Evolutionary conservation across 2,888 invertebrate genomes (phyloP), one percentile per base, ranked within the genome.

Genomic region (Mythimna pallens): DNA sequence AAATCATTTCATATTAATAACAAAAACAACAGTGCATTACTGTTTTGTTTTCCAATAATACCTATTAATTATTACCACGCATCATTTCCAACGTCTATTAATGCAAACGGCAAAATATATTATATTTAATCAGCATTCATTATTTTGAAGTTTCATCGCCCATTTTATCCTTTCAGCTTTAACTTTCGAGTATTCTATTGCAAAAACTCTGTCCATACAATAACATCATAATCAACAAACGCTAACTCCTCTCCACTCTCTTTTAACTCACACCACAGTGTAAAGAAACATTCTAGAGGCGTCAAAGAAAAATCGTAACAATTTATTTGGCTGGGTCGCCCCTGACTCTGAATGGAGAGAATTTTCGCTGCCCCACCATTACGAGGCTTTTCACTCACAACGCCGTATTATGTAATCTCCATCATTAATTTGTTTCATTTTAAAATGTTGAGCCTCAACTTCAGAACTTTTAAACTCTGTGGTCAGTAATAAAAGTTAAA

Each of bases 291-390:
- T 93, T 92, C 92, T 89, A 89, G 92, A 92, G 93, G 92, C 94
- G 93, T 93, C 94, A 93, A 94, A 94, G 94, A 95, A 94, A 94
- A 94, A 95, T 94, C 91, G 94, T 92, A 90, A 93, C 94, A 93
- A 94, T 95, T 95, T 94, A 94, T 94, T 94, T 91, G 89, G 89
- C 89, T 88, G 87, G 89, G 86, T 88, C 91, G 89, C 85, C 80
- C 87, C 89, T 91, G 90, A 92, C 80, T 87, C 89, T 91, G 91
- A 93, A 93, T 91, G 88, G 91, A 90, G 89, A 87, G 88, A 91
- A 92, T 92, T 93, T 89, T 90, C 90, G 88, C 90, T 89, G 91
- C 91, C 90, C 92, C 88, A 70, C 88, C 89, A 92, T 93, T 92
- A 93, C 88, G 86, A 86, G 80, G 82, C 84, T 87, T 90, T 91